A percentile compares a stretch with the other conserved stretches of the same genome.
These are phyloP conservation scores for Temnothorax curvispinosus DNA, from an alignment of 1,140 invertebrate genomes.

Conservation along the genomic window DNA sequence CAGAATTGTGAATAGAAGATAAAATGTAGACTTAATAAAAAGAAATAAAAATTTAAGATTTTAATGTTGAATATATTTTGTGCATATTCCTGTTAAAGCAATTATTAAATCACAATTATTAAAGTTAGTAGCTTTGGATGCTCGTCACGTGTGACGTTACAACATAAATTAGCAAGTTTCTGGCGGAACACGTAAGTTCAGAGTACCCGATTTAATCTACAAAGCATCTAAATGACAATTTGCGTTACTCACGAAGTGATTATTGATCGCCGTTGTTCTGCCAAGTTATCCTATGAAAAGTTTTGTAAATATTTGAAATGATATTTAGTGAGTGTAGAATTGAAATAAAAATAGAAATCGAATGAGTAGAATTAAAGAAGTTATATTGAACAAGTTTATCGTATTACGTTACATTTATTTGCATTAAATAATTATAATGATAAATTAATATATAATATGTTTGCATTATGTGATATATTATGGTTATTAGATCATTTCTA, in stretches of 20 bases:
- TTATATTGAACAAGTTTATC: neutral
- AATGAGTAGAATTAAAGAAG: neutral
- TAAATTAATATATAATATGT: neutral
- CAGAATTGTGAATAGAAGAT: neutral
- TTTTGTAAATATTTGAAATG: neutral
- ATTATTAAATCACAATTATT: neutral
- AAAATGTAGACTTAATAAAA: neutral
- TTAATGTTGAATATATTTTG: neutral
- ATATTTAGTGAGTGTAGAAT: neutral
- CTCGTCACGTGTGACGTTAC: constrained; percentile 16
- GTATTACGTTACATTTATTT: neutral
- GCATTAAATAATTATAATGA: neutral
- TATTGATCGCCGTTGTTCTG: neutral
- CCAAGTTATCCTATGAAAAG: neutral
- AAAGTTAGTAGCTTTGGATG: neutral
- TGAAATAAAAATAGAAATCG: neutral
- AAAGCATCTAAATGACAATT: constrained; percentile 57
- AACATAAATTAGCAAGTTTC: constrained; percentile 67
- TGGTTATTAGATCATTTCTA: neutral
- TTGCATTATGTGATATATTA: neutral
- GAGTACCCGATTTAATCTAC: constrained; percentile 61
- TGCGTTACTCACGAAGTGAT: neutral
- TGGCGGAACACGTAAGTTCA: constrained; percentile 48
- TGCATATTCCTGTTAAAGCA: neutral
- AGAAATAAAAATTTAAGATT: neutral